A percentile compares a stretch with the other conserved stretches of the same genome.
Evolutionary conservation across 2,797 vertebrate species (phyloP).

Genomic region (Carapus acus): DNA sequence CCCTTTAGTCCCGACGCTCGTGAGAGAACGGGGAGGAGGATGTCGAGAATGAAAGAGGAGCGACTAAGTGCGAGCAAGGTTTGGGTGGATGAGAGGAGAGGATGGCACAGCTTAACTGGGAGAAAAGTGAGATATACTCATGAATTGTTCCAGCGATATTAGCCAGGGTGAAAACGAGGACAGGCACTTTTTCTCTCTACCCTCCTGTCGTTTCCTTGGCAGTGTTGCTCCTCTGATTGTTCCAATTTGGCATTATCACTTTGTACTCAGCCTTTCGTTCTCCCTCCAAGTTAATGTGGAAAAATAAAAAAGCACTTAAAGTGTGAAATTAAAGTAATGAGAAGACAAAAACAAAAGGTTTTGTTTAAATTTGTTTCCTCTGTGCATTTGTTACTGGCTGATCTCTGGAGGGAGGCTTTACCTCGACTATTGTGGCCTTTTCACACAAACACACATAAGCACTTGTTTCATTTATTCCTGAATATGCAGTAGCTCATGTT

Average conservation of each 20-base stretch:
- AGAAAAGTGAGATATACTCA: slow-evolving; percentile 42
- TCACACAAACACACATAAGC: too few relatives aligned
- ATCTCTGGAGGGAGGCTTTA: slow-evolving; percentile 2
- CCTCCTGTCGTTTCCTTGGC: slow-evolving; percentile 66
- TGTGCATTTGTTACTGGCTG: slow-evolving; percentile 12
- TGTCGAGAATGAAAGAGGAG: slow-evolving; percentile 14
- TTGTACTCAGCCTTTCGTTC: slow-evolving; percentile 55
- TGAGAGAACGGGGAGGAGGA: slow-evolving; percentile 13
- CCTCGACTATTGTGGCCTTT: too few relatives aligned
- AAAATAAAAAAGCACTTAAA: slow-evolving; percentile 58
- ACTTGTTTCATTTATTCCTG: too few relatives aligned
- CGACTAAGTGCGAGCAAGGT: slow-evolving; percentile 25
- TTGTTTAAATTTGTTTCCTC: slow-evolving; percentile 3
- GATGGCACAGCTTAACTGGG: slow-evolving; percentile 45
- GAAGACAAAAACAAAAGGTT: slow-evolving; percentile 16
- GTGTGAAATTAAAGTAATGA: slow-evolving; percentile 51
- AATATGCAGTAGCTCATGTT: too few relatives aligned
- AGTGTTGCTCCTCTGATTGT: slow-evolving; percentile 56
- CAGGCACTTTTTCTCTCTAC: slow-evolving; percentile 62
- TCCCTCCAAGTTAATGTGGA: slow-evolving; percentile 51
- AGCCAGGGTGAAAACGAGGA: slow-evolving; percentile 67
- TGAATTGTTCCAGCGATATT: slow-evolving; percentile 55
- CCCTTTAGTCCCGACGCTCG: too few relatives aligned
- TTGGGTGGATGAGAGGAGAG: slow-evolving; percentile 14
- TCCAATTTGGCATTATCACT: slow-evolving; percentile 64